Evolutionary conservation across 1,140 invertebrate genomes (phyloP).

Genomic region (Zaprionus vittiger): DNA sequence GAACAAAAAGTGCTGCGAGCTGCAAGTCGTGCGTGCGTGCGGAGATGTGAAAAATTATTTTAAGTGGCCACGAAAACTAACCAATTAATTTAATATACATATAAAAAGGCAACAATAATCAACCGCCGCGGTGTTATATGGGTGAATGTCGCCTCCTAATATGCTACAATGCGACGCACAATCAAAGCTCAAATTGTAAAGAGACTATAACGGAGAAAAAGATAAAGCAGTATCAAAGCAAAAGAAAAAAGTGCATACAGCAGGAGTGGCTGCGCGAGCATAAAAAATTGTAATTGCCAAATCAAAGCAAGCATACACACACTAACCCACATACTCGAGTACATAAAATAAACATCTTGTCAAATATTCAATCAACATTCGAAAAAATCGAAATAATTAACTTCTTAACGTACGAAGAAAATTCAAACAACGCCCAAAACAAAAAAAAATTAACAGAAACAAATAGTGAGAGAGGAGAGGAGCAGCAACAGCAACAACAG

Average conservation of each 20-base stretch:
- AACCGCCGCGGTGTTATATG: constrained; percentile 29
- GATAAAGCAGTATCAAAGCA: constrained; percentile 56
- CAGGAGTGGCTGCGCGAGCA: constrained; percentile 57
- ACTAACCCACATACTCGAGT: constrained; percentile 5
- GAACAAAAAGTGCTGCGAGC: constrained; percentile 46
- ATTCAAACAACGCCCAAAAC: constrained; percentile 69
- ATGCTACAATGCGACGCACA: constrained; percentile 47
- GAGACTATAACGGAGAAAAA: constrained; percentile 46
- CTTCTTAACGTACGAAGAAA: constrained; percentile 46
- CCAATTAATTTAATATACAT: constrained; percentile 51
- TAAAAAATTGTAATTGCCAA: constrained; percentile 58
- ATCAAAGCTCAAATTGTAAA: constrained; percentile 36
- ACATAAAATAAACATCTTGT: constrained; percentile 31
- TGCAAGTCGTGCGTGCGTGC: constrained; percentile 51
- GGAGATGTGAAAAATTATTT: constrained; percentile 42
- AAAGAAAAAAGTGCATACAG: constrained; percentile 75
- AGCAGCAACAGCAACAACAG: constrained; percentile 30
- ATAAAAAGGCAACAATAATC: constrained; percentile 30
- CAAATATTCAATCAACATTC: constrained; percentile 41
- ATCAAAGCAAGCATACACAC: constrained; percentile 55
- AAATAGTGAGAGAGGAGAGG: constrained; percentile 42
- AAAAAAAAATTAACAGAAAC: constrained; percentile 47
- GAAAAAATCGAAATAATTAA: constrained; percentile 38
- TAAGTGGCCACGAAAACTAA: constrained; percentile 54
- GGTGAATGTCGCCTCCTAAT: constrained; percentile 28